Conservation (phyloP, 2,888 invertebrate species). For the Lumbricus terrestris region DNA sequence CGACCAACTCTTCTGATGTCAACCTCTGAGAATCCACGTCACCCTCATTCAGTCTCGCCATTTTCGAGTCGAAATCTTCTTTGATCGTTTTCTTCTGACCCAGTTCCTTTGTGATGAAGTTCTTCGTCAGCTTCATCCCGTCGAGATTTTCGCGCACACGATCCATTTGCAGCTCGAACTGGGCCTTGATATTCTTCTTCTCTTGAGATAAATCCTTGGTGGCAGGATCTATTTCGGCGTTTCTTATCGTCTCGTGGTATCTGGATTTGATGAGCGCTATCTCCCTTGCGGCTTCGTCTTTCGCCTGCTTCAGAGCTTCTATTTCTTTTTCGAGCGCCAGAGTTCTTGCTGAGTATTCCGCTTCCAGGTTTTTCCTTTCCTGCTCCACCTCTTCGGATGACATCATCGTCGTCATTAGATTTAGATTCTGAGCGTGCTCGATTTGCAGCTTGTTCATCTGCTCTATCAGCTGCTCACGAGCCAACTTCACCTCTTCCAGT, state of each 20-base stretch:
- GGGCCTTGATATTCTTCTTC: neutral
- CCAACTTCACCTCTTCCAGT: neutral
- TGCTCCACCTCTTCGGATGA: neutral
- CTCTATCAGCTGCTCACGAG: neutral
- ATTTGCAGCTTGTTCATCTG: neutral
- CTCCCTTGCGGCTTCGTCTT: constrained; percentile 68
- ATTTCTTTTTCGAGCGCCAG: constrained; percentile 72
- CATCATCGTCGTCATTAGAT: neutral
- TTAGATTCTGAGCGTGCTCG: neutral
- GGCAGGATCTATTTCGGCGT: neutral
- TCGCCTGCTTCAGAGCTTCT: constrained; percentile 76
- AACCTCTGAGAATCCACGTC: neutral
- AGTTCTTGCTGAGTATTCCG: constrained; percentile 51
- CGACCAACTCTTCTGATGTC: neutral
- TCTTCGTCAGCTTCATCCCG: neutral
- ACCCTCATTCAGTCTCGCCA: neutral
- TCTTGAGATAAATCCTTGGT: neutral
- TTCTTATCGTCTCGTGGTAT: neutral
- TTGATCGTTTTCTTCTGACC: neutral
- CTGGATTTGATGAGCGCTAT: neutral
- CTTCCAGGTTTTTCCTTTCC: neutral
- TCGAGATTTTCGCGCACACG: neutral
- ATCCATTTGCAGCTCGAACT: neutral
- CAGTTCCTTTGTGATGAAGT: neutral
- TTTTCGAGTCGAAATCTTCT: neutral